Conservation (phyloP, 2,113 vertebrate genomes). For the Sapayoa aenigma region DNA sequence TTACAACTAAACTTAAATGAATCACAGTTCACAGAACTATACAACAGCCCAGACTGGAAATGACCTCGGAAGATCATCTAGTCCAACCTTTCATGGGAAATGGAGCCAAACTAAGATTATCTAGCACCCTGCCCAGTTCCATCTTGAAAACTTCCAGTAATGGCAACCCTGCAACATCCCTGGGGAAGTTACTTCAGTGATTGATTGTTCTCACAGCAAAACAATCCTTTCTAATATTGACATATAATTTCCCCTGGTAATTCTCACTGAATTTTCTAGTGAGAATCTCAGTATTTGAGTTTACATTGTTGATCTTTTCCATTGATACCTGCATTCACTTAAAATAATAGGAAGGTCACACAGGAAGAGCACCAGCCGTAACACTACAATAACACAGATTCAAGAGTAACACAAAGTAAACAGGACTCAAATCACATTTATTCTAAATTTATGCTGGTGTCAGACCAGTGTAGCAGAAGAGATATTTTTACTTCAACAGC, state of each 20-base stretch:
- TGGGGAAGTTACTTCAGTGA: background rate
- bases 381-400: background rate
- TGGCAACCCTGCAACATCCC: accelerated
- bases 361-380: background rate
- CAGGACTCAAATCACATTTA: background rate
- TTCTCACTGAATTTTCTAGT: background rate
- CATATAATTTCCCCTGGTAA: background rate
- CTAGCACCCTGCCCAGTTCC: background rate
- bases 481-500: background rate
- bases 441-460: background rate
- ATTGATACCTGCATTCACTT: background rate
- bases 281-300: background rate
- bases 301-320: background rate
- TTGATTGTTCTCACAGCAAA: background rate
- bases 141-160: background rate
- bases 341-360: background rate
- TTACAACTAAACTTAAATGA: background rate
- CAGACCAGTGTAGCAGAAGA: background rate
- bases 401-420: background rate
- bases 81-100: background rate
- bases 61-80: background rate
- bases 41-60: background rate
- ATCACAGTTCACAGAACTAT: background rate
- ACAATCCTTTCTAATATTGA: background rate
- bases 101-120: background rate